A percentile compares a stretch with the other conserved stretches of the same genome.
phyloP scores from a whole-genome alignment of 2,113 vertebrate species.

The Gymnocephalus cernua region DNA sequence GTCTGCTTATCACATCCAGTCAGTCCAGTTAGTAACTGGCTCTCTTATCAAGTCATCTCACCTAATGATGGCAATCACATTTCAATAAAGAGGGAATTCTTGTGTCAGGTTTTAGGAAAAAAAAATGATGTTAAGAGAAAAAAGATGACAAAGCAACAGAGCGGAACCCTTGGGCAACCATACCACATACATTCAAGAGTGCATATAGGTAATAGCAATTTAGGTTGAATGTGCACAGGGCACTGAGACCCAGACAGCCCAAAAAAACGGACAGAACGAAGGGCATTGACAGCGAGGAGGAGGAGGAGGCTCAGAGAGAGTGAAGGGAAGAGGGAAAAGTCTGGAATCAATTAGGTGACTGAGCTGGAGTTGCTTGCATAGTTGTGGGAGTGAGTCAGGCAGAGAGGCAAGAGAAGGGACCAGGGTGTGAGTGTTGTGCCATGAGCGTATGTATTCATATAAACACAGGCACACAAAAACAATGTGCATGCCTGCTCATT shows the following conservation, averaged over 20 bases:
- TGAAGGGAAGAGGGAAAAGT: constrained; percentile 68
- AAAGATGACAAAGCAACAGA: background rate
- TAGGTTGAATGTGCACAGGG: constrained; percentile 24
- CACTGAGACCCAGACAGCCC: constrained; percentile 59
- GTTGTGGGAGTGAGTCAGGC: constrained; percentile 81
- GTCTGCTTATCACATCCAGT: constrained; percentile 13
- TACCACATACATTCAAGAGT: background rate
- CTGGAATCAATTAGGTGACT: constrained; percentile 84
- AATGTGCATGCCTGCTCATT: background rate
- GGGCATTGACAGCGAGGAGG: constrained; percentile 60
- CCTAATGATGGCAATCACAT: background rate
- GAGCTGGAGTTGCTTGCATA: constrained; percentile 80
- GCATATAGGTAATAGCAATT: constrained; percentile 9
- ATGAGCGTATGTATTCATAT: constrained; percentile 38
- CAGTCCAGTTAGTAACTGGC: background rate
- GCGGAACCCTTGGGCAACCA: background rate
- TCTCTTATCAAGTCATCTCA: constrained; percentile 6
- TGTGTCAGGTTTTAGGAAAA: background rate
- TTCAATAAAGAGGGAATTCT: background rate
- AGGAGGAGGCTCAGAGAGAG: constrained; percentile 45
- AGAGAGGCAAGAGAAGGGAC: constrained; percentile 61
- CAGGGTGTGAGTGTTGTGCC: constrained; percentile 61
- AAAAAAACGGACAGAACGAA: constrained; percentile 38
- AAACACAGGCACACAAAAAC: constrained; percentile 42
- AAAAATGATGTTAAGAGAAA: background rate